These are phyloP conservation scores for Fissipunctia ypsillon DNA, from an alignment of 2,888 invertebrate genomes.

Conservation along the genomic window DNA sequence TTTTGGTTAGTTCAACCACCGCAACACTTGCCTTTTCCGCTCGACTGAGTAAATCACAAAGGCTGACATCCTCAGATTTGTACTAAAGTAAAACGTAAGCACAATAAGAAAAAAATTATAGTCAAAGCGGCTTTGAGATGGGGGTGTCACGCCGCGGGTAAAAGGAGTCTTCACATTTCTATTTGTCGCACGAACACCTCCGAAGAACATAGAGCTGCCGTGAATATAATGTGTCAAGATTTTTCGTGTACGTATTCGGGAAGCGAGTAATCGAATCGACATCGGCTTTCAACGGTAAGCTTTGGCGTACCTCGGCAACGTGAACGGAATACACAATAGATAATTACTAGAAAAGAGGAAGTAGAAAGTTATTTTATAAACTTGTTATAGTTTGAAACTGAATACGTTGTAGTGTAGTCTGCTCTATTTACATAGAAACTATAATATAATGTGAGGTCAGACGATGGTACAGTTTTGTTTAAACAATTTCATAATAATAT, in stretches of 20 bases:
- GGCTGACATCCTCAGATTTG: constrained; percentile 70
- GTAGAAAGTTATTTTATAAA: constrained; percentile 72
- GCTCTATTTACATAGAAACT: constrained; percentile 29
- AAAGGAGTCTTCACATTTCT: constrained; percentile 72
- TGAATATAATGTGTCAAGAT: constrained; percentile 62
- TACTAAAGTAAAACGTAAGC: constrained; percentile 69
- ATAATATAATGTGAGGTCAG: constrained; percentile 46
- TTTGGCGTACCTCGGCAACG: constrained; percentile 47
- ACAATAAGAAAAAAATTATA: constrained; percentile 78
- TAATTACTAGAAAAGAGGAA: constrained; percentile 70
- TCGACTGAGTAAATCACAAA: constrained; percentile 71
- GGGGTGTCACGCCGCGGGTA: constrained; percentile 65
- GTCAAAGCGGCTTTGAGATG: constrained; percentile 73
- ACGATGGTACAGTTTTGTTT: constrained; percentile 27
- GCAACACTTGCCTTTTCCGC: constrained; percentile 66
- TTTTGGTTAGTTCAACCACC: constrained; percentile 56
- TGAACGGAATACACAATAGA: constrained; percentile 69
- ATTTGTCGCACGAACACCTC: constrained; percentile 72
- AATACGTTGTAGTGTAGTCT: constrained; percentile 47
- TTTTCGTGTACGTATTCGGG: constrained; percentile 50
- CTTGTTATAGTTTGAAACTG: constrained; percentile 72
- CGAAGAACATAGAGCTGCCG: constrained; percentile 48
- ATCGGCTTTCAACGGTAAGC: constrained; percentile 57
- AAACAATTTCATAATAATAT: constrained; percentile 49
- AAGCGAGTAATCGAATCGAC: constrained; percentile 62